These are phyloP conservation scores for Polydrusus cervinus DNA, from an alignment of 2,888 invertebrate species.

Conservation along the genomic window DNA sequence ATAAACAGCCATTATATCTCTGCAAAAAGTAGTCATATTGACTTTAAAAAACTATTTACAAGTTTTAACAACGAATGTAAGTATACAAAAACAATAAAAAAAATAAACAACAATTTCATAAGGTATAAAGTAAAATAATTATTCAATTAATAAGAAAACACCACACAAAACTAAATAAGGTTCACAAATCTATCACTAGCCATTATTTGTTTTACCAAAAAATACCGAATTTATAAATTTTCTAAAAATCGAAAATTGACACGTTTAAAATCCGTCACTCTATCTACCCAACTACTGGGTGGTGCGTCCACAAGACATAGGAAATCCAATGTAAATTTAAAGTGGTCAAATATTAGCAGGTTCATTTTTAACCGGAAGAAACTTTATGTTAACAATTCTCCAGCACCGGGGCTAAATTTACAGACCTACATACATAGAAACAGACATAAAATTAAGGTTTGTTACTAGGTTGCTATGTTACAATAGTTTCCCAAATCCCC, in stretches of 20 bases:
- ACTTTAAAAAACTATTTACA: constrained; percentile 52
- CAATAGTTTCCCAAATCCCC: too few relatives aligned
- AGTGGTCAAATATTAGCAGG: too few relatives aligned
- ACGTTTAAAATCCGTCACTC: neutral
- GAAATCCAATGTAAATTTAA: too few relatives aligned
- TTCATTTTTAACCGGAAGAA: too few relatives aligned
- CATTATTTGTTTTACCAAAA: constrained; percentile 35
- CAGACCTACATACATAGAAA: too few relatives aligned
- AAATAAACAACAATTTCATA: constrained; percentile 15
- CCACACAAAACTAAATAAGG: constrained; percentile 5
- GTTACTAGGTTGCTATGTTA: too few relatives aligned
- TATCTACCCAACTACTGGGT: neutral
- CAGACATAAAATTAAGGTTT: too few relatives aligned
- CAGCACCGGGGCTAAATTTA: too few relatives aligned
- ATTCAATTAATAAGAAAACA: constrained; percentile 10
- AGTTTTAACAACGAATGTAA: neutral
- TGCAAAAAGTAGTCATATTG: constrained; percentile 31
- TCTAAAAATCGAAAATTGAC: constrained; percentile 10
- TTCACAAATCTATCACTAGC: constrained; percentile 38
- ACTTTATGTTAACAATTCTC: too few relatives aligned
- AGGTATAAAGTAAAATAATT: neutral
- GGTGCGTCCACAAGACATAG: too few relatives aligned
- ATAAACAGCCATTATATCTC: constrained; percentile 16
- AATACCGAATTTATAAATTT: neutral
- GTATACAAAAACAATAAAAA: constrained; percentile 20